Evolutionary conservation across 2,888 invertebrate genomes (phyloP).

Genomic region (Plutella xylostella): DNA sequence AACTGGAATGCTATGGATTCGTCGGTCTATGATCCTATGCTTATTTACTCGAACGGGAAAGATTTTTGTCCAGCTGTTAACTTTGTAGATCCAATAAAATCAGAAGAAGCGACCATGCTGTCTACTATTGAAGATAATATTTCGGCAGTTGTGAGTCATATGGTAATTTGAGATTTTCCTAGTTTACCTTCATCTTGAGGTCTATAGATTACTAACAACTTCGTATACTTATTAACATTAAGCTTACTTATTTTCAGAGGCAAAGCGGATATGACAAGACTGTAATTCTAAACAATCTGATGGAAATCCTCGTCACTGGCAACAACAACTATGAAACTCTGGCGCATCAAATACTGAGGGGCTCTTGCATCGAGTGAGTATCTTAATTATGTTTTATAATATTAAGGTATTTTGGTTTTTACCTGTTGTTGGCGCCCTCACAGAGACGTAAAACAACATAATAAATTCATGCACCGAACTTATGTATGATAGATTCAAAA

Average conservation of each 20-base stretch:
- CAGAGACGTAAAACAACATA: too few species aligned
- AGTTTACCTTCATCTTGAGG: too few species aligned
- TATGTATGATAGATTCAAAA: too few species aligned
- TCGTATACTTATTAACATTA: too few species aligned
- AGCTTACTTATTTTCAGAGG: slow-evolving; percentile 8
- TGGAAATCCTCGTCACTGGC: slow-evolving; percentile 46
- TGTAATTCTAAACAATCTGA: slow-evolving; percentile 50
- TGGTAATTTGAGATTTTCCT: slow-evolving; percentile 43
- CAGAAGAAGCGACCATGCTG: slow-evolving; percentile 31
- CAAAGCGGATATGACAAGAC: slow-evolving; percentile 44
- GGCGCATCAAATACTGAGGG: slow-evolving; percentile 35
- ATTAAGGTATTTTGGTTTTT: too few species aligned
- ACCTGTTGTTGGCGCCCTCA: too few species aligned
- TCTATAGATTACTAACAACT: too few species aligned
- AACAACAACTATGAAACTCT: slow-evolving; percentile 46
- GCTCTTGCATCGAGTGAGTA: too few species aligned
- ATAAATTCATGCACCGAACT: too few species aligned
- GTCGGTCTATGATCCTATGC: slow-evolving; percentile 69
- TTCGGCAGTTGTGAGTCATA: slow-evolving; percentile 31
- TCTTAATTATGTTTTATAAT: too few species aligned
- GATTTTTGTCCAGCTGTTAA: slow-evolving; percentile 69
- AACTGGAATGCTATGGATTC: slow-evolving; percentile 58
- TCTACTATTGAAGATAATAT: slow-evolving; percentile 47
- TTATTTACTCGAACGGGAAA: slow-evolving; percentile 73
- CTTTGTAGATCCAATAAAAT: slow-evolving; percentile 41